phyloP scores from a whole-genome alignment of 1,140 invertebrate genomes.

The Drosophila nannoptera region DNA sequence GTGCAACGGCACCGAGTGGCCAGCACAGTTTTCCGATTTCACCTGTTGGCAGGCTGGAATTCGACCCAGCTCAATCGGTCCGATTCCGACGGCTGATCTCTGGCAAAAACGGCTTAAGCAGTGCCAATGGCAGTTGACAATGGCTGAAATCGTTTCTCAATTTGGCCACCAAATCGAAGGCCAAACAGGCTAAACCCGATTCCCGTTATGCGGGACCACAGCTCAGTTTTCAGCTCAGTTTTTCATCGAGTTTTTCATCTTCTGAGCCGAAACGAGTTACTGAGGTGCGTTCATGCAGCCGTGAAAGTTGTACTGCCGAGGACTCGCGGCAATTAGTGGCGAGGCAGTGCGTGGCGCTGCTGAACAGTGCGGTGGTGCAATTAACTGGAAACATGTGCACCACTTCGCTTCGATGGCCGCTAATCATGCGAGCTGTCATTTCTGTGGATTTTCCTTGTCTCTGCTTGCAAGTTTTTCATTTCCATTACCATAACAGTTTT shows the following conservation, averaged over 20 bases:
- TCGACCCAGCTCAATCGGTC: background rate
- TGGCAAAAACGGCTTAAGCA: constrained; percentile 10
- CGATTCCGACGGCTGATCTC: constrained; percentile 4
- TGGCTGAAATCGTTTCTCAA: constrained; percentile 23
- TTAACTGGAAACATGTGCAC: constrained; percentile 37
- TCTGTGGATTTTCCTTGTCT: background rate
- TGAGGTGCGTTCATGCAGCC: constrained; percentile 2
- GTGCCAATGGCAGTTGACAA: constrained; percentile 20
- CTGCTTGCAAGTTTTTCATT: background rate
- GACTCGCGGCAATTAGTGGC: background rate
- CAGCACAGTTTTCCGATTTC: constrained; percentile 6
- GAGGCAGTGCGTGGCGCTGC: background rate
- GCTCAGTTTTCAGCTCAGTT: background rate
- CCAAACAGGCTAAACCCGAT: constrained; percentile 39
- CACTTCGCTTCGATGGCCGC: constrained; percentile 16
- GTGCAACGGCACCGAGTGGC: background rate
- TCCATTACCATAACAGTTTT: background rate
- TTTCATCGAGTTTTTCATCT: background rate
- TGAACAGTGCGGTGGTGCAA: background rate
- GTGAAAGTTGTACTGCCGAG: constrained; percentile 35
- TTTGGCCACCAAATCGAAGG: constrained; percentile 20
- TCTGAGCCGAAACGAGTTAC: constrained; percentile 23
- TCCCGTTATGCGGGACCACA: constrained; percentile 7
- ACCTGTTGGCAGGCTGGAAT: background rate
- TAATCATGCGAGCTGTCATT: constrained; percentile 26